Evolutionary conservation across 2,113 vertebrate species (phyloP).

Genomic region (Picathartes gymnocephalus): DNA sequence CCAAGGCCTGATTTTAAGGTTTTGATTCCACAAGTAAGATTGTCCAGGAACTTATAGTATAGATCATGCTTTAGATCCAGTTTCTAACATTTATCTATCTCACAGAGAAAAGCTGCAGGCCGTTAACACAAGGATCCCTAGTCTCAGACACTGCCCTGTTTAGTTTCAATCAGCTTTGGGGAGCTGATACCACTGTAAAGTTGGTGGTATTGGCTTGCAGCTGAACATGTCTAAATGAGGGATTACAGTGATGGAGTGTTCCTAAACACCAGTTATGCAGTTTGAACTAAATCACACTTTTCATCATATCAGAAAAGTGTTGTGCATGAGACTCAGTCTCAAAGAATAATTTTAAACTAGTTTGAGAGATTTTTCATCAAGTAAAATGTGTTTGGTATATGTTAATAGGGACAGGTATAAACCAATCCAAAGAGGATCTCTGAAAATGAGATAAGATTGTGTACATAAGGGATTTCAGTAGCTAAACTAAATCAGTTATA

Average conservation of each 20-base stretch:
- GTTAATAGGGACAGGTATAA: slow-evolving; percentile 27
- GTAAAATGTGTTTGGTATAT: slow-evolving; percentile 2
- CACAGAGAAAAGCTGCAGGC: neutral
- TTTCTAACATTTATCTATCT: neutral
- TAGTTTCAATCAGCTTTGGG: neutral
- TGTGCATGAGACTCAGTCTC: neutral
- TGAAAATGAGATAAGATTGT: slow-evolving; percentile 51
- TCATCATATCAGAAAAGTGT: neutral
- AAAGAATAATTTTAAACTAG: neutral
- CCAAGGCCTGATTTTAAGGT: neutral
- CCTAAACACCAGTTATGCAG: neutral
- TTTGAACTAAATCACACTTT: slow-evolving; percentile 26
- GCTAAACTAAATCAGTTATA: slow-evolving; percentile 48
- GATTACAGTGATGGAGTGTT: slow-evolving; percentile 17
- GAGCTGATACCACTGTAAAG: neutral
- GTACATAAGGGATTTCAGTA: slow-evolving; percentile 43
- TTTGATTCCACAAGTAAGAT: neutral
- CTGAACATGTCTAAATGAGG: neutral
- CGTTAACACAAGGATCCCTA: neutral
- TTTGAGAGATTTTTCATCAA: neutral
- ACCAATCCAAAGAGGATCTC: slow-evolving; percentile 17
- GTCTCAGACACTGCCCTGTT: neutral
- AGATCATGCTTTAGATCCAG: neutral
- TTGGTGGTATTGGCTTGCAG: neutral
- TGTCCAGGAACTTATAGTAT: neutral